These are phyloP conservation scores for Sebastes schlegelii DNA, from an alignment of 2,113 vertebrate species.

Conservation along the genomic window DNA sequence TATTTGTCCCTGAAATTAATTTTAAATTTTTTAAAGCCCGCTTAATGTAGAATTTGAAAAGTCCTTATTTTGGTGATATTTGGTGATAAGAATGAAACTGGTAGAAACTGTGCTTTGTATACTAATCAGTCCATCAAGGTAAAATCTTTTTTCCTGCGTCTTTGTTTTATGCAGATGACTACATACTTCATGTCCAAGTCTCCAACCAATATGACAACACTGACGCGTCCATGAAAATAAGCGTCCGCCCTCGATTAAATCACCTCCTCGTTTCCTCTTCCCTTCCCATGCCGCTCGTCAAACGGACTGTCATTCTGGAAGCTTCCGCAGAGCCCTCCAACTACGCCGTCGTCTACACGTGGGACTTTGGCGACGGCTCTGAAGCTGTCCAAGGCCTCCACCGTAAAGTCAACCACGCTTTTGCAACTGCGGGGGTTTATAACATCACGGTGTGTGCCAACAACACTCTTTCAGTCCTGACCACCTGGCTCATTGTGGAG, in stretches of 20 bases:
- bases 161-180: conserved; percentile 74
- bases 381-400: conserved; percentile 39
- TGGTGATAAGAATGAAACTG: background rate
- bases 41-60: background rate
- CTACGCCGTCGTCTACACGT: conserved; percentile 66
- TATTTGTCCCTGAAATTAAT: background rate
- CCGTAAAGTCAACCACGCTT: conserved; percentile 61
- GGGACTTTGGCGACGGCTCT: conserved; percentile 82
- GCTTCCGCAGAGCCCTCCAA: conserved; percentile 67
- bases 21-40: background rate
- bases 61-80: background rate
- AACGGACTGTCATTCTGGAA: conserved; percentile 70
- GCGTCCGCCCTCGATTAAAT: conserved; percentile 64
- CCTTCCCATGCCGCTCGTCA: conserved; percentile 50
- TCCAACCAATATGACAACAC: conserved; percentile 66
- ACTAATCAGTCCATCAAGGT: background rate
- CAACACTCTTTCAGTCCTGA: conserved; percentile 72
- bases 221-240: conserved; percentile 58
- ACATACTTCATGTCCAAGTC: conserved; percentile 75
- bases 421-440: conserved; percentile 71
- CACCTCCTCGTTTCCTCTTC: conserved; percentile 68
- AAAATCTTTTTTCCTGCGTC: background rate
- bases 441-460: conserved; percentile 81
- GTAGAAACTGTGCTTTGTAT: background rate
- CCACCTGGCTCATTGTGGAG: conserved; percentile 65